Conservation (phyloP, 2,797 vertebrate genomes). For the Propithecus deckenii region DNA sequence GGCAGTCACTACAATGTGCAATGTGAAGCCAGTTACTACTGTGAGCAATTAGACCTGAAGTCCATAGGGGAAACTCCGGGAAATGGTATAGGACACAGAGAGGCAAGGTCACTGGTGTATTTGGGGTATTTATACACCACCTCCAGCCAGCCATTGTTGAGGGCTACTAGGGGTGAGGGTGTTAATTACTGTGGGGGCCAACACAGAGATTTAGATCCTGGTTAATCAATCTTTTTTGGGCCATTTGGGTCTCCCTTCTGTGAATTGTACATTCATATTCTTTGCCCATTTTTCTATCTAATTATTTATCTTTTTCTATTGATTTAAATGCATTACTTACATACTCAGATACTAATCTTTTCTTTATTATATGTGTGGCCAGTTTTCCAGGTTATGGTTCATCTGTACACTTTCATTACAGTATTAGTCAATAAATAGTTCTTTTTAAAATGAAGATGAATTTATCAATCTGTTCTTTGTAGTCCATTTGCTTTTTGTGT, state of each 20-base stretch:
- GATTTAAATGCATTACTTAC: not conserved
- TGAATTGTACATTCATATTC: not conserved
- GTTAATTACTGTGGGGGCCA: not conserved
- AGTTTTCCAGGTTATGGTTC: constrained; percentile 12
- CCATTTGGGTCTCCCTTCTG: not conserved
- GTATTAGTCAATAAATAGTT: not conserved
- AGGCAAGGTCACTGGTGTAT: not conserved
- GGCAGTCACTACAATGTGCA: not conserved
- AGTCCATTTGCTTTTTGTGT: not conserved
- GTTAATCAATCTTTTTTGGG: not conserved
- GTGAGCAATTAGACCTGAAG: not conserved
- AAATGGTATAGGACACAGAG: not conserved
- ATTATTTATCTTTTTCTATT: not conserved
- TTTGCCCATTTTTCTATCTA: constrained; percentile 10
- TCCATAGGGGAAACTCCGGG: not conserved
- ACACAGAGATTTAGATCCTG: not conserved
- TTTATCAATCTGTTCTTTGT: constrained; percentile 2
- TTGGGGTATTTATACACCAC: not conserved
- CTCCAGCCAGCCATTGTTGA: not conserved
- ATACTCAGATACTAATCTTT: not conserved
- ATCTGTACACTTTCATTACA: constrained; percentile 2
- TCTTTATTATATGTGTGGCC: not conserved
- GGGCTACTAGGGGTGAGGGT: not conserved
- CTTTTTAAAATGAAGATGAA: not conserved
- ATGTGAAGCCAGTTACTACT: not conserved